Evolutionary conservation across 2,797 vertebrate species (phyloP).

Genomic region (Hypotaenidia okinawae): DNA sequence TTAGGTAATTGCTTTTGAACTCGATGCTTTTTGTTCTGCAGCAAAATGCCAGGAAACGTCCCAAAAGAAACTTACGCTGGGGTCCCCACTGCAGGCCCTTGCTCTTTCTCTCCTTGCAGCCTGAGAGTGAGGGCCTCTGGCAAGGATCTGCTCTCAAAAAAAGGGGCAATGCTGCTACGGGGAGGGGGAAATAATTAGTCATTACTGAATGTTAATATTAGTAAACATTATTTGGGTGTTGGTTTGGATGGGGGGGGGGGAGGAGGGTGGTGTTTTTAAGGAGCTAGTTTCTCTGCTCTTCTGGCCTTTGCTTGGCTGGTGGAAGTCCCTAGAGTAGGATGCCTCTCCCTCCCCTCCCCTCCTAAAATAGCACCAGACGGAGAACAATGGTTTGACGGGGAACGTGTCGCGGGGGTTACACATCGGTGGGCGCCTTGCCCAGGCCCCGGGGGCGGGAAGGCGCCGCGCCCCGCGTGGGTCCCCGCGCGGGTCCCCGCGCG

Average conservation of each 20-base stretch:
- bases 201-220: too few relatives aligned
- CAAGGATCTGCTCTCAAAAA: conserved; percentile 69
- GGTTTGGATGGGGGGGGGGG: too few relatives aligned
- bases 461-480: background rate
- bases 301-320: background rate
- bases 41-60: conserved; percentile 25
- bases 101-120: conserved; percentile 19
- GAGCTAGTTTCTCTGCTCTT: background rate
- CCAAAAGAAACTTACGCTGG: conserved; percentile 12
- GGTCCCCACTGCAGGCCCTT: conserved; percentile 6
- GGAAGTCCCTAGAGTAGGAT: background rate
- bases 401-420: background rate
- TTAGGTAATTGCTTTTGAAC: background rate
- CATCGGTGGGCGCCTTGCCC: background rate
- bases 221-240: background rate
- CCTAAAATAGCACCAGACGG: background rate
- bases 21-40: background rate
- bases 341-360: background rate
- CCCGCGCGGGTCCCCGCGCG: too few relatives aligned
- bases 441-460: background rate
- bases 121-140: background rate
- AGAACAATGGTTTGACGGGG: background rate
- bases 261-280: background rate
- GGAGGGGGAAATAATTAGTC: conserved; percentile 5
- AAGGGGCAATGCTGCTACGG: conserved; percentile 30